phyloP scores from a whole-genome alignment of 2,888 invertebrate species.

The Abrostola triplasia region DNA sequence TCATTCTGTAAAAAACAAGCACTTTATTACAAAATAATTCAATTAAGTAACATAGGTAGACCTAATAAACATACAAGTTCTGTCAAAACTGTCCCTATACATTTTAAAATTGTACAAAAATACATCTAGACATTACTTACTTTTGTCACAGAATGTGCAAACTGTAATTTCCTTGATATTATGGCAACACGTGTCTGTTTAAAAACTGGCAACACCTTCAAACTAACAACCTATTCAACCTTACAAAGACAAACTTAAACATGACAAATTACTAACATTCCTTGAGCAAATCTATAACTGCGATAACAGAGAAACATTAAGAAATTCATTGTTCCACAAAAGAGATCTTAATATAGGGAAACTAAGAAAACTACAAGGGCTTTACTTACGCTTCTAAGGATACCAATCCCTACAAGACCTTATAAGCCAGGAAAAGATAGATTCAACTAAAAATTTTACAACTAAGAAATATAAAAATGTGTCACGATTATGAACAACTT shows the following conservation, averaged over 20 bases:
- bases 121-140: conserved; percentile 45
- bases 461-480: conserved; percentile 55
- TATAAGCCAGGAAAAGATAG: conserved; percentile 57
- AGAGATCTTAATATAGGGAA: conserved; percentile 71
- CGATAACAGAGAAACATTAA: conserved; percentile 55
- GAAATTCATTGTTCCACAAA: conserved; percentile 78
- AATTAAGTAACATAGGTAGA: neutral
- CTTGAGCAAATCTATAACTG: conserved; percentile 75
- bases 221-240: conserved; percentile 57
- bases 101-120: conserved; percentile 59
- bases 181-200: conserved; percentile 60
- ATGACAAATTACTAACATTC: conserved; percentile 69
- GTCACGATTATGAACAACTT: conserved; percentile 68
- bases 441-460: conserved; percentile 71
- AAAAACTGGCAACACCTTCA: conserved; percentile 58
- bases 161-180: conserved; percentile 47
- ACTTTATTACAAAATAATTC: neutral
- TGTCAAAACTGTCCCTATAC: conserved; percentile 15
- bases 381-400: conserved; percentile 64
- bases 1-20: neutral
- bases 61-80: neutral
- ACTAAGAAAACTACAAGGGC: conserved; percentile 61
- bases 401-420: conserved; percentile 62
- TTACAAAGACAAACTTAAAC: conserved; percentile 60
- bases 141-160: conserved; percentile 36